Conservation (phyloP, 2,797 vertebrate genomes). For the Crax fasciolata region DNA sequence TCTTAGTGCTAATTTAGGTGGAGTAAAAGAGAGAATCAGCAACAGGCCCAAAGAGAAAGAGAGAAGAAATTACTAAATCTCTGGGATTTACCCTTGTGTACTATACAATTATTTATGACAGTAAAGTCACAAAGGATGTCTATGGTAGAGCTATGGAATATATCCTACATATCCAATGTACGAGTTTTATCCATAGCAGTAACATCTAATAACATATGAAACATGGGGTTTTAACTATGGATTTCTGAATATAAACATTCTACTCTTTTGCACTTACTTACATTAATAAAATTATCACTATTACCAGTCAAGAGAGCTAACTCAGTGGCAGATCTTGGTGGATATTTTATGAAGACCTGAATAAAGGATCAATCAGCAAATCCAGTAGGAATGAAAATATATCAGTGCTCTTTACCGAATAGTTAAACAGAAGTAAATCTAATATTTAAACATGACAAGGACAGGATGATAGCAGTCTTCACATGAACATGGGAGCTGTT, state of each 20-base stretch:
- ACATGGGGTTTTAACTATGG: neutral
- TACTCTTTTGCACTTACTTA: neutral
- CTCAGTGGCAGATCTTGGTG: neutral
- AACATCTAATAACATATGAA: neutral
- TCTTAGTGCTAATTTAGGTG: neutral
- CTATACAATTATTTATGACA: neutral
- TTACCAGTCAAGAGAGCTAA: neutral
- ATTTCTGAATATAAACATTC: neutral
- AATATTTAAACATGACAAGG: slow-evolving; percentile 22
- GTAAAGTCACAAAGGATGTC: neutral
- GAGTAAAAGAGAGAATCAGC: neutral
- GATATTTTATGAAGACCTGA: slow-evolving; percentile 66
- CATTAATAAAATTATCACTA: neutral
- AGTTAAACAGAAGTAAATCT: slow-evolving; percentile 36
- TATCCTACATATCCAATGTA: neutral
- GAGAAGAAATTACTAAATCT: neutral
- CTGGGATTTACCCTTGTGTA: neutral
- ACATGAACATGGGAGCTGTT: neutral
- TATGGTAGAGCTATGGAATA: neutral
- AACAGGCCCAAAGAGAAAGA: neutral
- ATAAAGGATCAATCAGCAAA: slow-evolving; percentile 70
- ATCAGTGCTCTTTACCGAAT: slow-evolving; percentile 16
- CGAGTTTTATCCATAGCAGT: neutral
- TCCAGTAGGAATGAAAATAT: neutral
- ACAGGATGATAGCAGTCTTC: neutral